A percentile compares a stretch with the other conserved stretches of the same genome.
Evolutionary conservation across 1,140 invertebrate species (phyloP).

Genomic region (Drosophila busckii): DNA sequence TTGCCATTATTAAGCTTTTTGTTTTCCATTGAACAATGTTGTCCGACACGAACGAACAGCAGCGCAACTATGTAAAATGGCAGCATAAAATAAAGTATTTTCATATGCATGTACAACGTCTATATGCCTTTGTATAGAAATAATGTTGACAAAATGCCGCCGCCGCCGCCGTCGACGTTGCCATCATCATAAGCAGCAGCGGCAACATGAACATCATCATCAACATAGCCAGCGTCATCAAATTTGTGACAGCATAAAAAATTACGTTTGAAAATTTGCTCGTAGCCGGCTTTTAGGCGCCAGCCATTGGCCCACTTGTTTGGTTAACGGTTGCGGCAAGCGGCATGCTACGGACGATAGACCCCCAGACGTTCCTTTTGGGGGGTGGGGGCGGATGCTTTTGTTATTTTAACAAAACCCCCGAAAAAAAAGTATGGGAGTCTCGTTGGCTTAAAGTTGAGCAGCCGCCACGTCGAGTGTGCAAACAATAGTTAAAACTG

Average conservation of each 20-base stretch:
- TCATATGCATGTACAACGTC: conserved; percentile 50
- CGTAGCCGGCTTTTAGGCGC: conserved; percentile 61
- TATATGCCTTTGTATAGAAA: conserved; percentile 23
- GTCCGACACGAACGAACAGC: conserved; percentile 4
- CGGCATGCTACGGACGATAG: not conserved
- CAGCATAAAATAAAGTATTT: conserved; percentile 60
- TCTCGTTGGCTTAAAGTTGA: conserved; percentile 60
- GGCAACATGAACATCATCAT: no score
- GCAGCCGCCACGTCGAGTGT: conserved; percentile 41
- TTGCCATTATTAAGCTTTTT: conserved; percentile 42
- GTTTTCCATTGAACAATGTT: conserved; percentile 28
- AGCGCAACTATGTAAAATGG: conserved; percentile 49
- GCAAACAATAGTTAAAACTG: conserved; percentile 77
- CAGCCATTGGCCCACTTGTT: conserved; percentile 48
- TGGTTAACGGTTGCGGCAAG: conserved; percentile 51
- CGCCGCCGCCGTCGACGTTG: conserved; percentile 3
- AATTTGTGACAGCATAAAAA: conserved; percentile 71
- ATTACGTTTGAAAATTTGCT: conserved; percentile 55
- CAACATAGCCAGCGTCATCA: conserved; percentile 37
- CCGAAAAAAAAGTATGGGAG: conserved; percentile 24
- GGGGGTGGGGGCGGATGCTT: conserved; percentile 18
- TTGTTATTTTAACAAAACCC: conserved; percentile 64
- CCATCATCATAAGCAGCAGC: conserved; percentile 54
- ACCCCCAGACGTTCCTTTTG: not conserved
- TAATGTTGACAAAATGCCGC: conserved; percentile 52